Conservation (phyloP, 2,888 invertebrate genomes). For the Yponomeuta plumbellus region DNA sequence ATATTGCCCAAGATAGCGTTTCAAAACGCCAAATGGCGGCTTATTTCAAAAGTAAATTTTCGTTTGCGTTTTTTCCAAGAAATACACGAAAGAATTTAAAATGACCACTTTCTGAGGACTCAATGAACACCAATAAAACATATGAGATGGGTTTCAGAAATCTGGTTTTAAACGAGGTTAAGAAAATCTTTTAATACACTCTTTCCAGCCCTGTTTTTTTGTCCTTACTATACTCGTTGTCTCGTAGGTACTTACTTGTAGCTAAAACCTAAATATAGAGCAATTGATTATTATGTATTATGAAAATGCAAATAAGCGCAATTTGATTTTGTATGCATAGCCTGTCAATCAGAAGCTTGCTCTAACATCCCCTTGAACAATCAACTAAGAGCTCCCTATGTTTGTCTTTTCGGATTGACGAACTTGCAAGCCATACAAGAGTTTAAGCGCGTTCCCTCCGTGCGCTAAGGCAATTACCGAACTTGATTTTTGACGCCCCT, state of each 20-base stretch:
- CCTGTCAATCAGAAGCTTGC: not conserved
- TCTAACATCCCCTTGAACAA: not conserved
- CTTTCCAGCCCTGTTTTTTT: too few relatives aligned
- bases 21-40: too few relatives aligned
- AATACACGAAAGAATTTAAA: too few relatives aligned
- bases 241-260: not conserved
- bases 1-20: too few relatives aligned
- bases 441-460: constrained; percentile 9
- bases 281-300: not conserved
- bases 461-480: constrained; percentile 34
- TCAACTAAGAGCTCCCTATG: not conserved
- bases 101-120: too few relatives aligned
- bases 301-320: not conserved
- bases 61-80: too few relatives aligned
- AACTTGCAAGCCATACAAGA: constrained; percentile 16
- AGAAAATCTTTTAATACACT: too few relatives aligned
- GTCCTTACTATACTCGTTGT: too few relatives aligned
- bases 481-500: constrained; percentile 48
- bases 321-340: not conserved
- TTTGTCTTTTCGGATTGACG: constrained; percentile 12
- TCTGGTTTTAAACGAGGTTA: too few relatives aligned
- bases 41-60: too few relatives aligned
- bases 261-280: not conserved
- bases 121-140: too few relatives aligned
- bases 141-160: too few relatives aligned